Evolutionary conservation across 2,888 invertebrate species (phyloP).

Genomic region (Cosmia trapezina): DNA sequence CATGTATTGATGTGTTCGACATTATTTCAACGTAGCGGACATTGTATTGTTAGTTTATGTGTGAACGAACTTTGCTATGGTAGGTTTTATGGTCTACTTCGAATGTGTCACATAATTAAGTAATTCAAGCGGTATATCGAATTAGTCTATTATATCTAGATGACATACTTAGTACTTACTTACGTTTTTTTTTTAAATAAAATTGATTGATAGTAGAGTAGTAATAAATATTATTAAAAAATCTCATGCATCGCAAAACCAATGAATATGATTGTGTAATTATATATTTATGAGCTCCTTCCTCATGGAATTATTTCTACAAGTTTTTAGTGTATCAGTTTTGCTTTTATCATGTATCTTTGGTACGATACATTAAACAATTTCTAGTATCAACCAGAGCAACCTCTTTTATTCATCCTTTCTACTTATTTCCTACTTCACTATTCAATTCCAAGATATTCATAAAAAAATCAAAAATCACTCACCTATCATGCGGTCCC

Average conservation of each 20-base stretch:
- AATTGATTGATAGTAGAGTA: background rate
- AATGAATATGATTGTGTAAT: background rate
- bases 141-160: background rate
- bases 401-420: background rate
- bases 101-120: conserved; percentile 41
- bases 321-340: background rate
- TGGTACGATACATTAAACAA: no score
- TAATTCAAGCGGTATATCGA: conserved; percentile 37
- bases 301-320: background rate
- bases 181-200: background rate
- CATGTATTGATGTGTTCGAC: conserved; percentile 63
- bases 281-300: background rate
- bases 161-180: background rate
- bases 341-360: background rate
- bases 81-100: conserved; percentile 59
- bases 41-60: conserved; percentile 63
- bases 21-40: conserved; percentile 59
- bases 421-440: background rate
- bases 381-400: background rate
- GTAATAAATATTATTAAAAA: background rate
- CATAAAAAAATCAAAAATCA: background rate
- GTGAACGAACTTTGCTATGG: conserved; percentile 66
- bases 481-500: conserved; percentile 89
- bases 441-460: background rate
- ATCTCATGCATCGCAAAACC: background rate